Base-by-base conservation (phyloP, 2,797 vertebrate species). In the Calcarius lapponicus region DNA sequence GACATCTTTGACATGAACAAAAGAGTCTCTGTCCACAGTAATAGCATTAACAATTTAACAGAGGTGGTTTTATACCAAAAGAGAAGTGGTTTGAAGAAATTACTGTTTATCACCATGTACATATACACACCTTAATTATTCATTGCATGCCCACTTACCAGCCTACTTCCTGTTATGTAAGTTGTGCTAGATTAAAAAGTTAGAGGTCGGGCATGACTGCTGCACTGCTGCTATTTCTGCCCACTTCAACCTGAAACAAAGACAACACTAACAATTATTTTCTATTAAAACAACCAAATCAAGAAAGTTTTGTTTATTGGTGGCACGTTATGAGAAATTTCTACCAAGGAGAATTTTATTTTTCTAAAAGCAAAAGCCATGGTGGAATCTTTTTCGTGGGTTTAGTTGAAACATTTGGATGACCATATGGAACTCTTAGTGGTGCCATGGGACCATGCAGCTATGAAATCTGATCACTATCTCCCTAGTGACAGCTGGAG, bases 361-460 rank as follows among this genome's bases (percentile, higher is more conserved):
- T 93, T 97, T 98, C 96, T 98, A 65, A 94, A 97, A 97, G 82
- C 81, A 95, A 95, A 98, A 96, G 66, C 96, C 93, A 96, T 82
- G 42, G 94, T 96, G 92, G 95, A 97, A 94, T 93, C 97, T 98
- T 97, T 98, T 98, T 96, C 96, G 98, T 98, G 98, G 98, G 98
- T 98, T 99, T 98, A 98, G 98, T 97, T 97, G 98, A 98, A 99
- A 98, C 99, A 99, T 99, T 99, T 99, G 99, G 99, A 99, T 99
- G 99, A 99, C 99, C 99, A 99, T 99, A 99, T 99, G 99, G 99
- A 99, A 98, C 98, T 98, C 98, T 99, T 99, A 97, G 98, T 98
- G 98, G 99, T 97, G 98, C 99, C 98, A 98, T 98, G 98, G 99
- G 99, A 99, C 99, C 99, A 99, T 97, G 99, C 99, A 98, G 99